Evolutionary conservation across 1,140 invertebrate genomes (phyloP).

Genomic region (Bombus sylvicola): DNA sequence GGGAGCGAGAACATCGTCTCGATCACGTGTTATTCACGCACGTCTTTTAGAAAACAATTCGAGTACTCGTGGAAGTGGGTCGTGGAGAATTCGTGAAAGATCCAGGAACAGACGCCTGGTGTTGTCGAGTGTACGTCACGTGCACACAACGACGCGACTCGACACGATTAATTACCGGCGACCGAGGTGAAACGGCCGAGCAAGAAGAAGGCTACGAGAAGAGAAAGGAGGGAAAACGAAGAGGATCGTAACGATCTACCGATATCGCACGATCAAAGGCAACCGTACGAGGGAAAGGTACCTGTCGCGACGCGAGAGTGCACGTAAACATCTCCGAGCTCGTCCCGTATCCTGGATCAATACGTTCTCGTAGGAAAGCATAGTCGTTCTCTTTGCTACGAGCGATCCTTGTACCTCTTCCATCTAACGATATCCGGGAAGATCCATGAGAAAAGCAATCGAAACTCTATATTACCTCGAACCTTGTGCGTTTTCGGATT

Average conservation of each 20-base stretch:
- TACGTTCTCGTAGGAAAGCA: constrained; percentile 25
- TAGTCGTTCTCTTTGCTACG: constrained; percentile 13
- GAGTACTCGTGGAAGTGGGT: neutral
- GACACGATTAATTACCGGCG: constrained; percentile 27
- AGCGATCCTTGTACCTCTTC: neutral
- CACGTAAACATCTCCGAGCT: constrained; percentile 37
- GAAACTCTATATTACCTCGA: neutral
- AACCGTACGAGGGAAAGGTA: constrained; percentile 63
- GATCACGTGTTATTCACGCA: neutral
- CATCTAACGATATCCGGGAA: neutral
- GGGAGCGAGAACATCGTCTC: neutral
- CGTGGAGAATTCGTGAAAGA: neutral
- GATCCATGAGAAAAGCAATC: neutral
- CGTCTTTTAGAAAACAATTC: neutral
- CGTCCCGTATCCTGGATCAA: constrained; percentile 27
- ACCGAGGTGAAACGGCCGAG: constrained; percentile 23
- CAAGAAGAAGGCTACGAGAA: neutral
- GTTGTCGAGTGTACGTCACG: constrained; percentile 3
- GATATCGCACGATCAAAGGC: constrained; percentile 47
- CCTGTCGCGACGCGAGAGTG: constrained; percentile 55
- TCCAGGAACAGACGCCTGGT: neutral
- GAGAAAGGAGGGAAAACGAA: constrained; percentile 29
- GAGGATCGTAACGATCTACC: constrained; percentile 14
- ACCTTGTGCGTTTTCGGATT: too few relatives aligned
- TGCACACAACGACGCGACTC: constrained; percentile 9